Evolutionary conservation across 23 tunicate species (phyloP).

Genomic region (Trididemnum miniatum): DNA sequence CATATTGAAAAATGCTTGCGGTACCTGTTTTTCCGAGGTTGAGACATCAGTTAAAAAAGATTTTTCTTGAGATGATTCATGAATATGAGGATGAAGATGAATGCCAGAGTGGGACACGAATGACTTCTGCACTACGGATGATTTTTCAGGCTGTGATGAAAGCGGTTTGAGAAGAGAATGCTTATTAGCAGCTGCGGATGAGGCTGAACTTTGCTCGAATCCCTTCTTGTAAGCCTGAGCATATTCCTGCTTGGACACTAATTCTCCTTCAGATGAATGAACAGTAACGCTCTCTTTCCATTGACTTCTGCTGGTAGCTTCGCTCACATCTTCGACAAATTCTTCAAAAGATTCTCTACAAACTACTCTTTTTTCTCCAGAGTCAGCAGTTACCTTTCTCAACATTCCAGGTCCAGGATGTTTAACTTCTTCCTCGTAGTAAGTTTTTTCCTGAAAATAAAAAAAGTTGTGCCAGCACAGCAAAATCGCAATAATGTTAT

Average conservation of each 20-base stretch:
- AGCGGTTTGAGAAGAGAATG: not conserved
- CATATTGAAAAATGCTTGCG: no score
- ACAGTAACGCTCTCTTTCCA: not conserved
- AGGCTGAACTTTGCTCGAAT: not conserved
- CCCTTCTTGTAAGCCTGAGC: not conserved
- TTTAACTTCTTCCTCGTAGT: not conserved
- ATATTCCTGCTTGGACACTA: not conserved
- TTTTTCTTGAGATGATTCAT: no score
- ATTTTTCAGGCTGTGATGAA: conserved; percentile 37
- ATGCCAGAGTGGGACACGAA: conserved; percentile 4
- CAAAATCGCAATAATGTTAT: no score
- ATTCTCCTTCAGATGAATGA: not conserved
- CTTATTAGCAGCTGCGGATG: not conserved
- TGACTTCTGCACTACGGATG: conserved; percentile 41
- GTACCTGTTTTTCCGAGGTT: no score
- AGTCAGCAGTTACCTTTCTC: conserved; percentile 18
- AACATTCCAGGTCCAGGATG: conserved; percentile 11
- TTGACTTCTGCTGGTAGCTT: not conserved
- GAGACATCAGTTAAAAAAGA: no score
- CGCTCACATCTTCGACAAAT: not conserved
- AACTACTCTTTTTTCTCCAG: not conserved
- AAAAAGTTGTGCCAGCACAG: no score
- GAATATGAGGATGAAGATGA: no score
- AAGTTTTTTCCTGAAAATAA: not conserved
- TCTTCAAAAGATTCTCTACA: not conserved